Evolutionary conservation across 2,797 vertebrate species (phyloP), one percentile per base, ranked within the genome.

Genomic region (Rhynchonycteris naso): DNA sequence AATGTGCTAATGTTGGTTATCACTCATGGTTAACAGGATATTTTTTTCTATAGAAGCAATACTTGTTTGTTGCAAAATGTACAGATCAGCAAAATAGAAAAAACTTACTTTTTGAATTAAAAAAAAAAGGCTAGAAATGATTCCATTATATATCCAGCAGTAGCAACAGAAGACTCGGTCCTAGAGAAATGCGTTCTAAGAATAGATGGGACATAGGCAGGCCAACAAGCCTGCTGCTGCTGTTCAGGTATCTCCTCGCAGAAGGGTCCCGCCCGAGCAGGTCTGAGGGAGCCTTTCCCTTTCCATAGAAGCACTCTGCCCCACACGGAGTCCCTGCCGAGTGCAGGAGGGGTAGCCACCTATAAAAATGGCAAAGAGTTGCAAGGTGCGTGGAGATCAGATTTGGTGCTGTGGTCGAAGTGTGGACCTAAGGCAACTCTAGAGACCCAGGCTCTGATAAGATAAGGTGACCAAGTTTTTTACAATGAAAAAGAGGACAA

Each of bases 21-120:
- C 74, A 26, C 28, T 66, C 12, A 30, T 78, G 7, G 61, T 50
- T 95, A 79, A 88, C 38, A 50, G 50, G 90, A 15, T 72, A 47
- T 61, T 30, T 61, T 22, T 85, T 94, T 96, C 90, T 75, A 87
- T 81, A 81, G 52, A 95, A 88, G n/a, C 18, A 90, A 30, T 84
- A 63, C 7, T 76, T 91, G 16, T 79, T 94, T 95, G 61, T 71
- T 94, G 61, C 10, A 95, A 78, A 94, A 95, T 89, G 21, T 83
- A 91, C 71, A 95, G 61, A 43, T 50, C 69, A 83, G 33, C 38
- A 76, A 88, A 86, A 91, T 66, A 47, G 11, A 63, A 90, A 90
- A 90, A 88, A 54, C 58, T 69, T 92, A 90, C 52, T 76, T 80
- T 94, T 65, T 95, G 47, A 91, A 56, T 92, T 72, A 92, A 79